These are phyloP conservation scores for Melanophora roralis DNA, from an alignment of 2,888 invertebrate species.

Conservation along the genomic window DNA sequence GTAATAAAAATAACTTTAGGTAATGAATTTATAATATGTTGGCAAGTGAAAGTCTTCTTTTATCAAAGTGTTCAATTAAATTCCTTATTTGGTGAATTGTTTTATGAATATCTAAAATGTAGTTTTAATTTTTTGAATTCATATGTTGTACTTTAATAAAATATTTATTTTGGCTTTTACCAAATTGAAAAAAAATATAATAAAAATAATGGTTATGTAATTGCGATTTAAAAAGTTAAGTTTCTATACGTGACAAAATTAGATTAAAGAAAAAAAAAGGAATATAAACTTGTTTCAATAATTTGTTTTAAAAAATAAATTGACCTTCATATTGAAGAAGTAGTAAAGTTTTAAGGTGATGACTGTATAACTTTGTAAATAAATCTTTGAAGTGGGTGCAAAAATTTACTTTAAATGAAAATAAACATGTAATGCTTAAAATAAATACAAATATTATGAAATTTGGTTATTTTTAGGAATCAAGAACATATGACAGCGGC, in stretches of 20 bases:
- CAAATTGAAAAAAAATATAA: slow-evolving; percentile 7
- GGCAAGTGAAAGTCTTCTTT: slow-evolving; percentile 40
- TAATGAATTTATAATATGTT: slow-evolving; percentile 29
- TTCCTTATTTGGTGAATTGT: background rate
- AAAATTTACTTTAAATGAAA: no score
- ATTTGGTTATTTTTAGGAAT: no score
- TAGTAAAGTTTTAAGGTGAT: background rate
- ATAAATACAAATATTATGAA: no score
- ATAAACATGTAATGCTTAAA: no score
- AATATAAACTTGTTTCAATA: no score
- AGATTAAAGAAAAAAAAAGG: slow-evolving; percentile 24
- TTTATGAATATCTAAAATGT: background rate
- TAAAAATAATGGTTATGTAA: slow-evolving; percentile 51
- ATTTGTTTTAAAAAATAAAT: no score
- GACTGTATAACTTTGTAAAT: no score
- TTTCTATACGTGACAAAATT: slow-evolving; percentile 48
- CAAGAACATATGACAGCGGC: no score
- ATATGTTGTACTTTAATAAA: no score
- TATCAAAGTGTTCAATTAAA: slow-evolving; percentile 9
- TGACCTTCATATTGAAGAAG: slow-evolving; percentile 16
- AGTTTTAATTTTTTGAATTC: background rate
- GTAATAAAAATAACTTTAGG: background rate
- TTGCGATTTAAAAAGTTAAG: slow-evolving; percentile 1
- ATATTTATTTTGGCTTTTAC: slow-evolving; percentile 41
- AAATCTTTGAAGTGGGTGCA: no score